Evolutionary conservation across 1,140 invertebrate species (phyloP).

Genomic region (Chlorops oryzae): DNA sequence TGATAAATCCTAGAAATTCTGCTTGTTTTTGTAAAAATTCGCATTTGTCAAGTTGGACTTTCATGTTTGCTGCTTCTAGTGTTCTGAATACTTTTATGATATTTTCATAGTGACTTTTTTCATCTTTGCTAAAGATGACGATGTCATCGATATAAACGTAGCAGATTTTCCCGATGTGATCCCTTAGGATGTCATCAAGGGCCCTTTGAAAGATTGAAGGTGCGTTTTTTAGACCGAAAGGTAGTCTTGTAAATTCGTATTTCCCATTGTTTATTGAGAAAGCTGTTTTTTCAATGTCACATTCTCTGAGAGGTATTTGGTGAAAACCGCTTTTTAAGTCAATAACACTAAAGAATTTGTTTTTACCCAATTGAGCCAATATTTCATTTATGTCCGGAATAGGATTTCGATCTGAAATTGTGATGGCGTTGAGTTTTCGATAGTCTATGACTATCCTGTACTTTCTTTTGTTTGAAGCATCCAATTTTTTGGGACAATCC

Average conservation of each 20-base stretch:
- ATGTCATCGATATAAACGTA: conserved; percentile 20
- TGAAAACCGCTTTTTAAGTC: conserved; percentile 51
- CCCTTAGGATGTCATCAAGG: conserved; percentile 36
- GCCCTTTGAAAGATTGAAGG: conserved; percentile 47
- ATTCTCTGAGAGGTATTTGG: conserved; percentile 43
- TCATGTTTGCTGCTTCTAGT: conserved; percentile 20
- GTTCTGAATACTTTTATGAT: conserved; percentile 21
- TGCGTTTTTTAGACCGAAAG: conserved; percentile 46
- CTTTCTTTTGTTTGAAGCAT: conserved; percentile 29
- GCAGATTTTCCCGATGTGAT: conserved; percentile 18
- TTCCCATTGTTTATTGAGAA: conserved; percentile 32
- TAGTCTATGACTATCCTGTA: conserved; percentile 39
- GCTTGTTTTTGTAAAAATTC: conserved; percentile 21
- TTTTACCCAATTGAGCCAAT: conserved; percentile 45
- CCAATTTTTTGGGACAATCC: conserved; percentile 18
- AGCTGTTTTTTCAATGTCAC: conserved; percentile 41
- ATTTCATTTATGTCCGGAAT: conserved; percentile 50
- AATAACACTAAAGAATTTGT: conserved; percentile 46
- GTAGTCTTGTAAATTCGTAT: conserved; percentile 38
- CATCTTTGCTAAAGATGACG: conserved; percentile 16
- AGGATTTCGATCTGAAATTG: conserved; percentile 48
- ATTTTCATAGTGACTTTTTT: conserved; percentile 12
- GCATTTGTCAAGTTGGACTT: conserved; percentile 28
- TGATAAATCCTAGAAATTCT: conserved; percentile 27
- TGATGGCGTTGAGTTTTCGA: conserved; percentile 35